phyloP scores from a whole-genome alignment of 2,888 invertebrate genomes.

The Sympetrum striolatum region DNA sequence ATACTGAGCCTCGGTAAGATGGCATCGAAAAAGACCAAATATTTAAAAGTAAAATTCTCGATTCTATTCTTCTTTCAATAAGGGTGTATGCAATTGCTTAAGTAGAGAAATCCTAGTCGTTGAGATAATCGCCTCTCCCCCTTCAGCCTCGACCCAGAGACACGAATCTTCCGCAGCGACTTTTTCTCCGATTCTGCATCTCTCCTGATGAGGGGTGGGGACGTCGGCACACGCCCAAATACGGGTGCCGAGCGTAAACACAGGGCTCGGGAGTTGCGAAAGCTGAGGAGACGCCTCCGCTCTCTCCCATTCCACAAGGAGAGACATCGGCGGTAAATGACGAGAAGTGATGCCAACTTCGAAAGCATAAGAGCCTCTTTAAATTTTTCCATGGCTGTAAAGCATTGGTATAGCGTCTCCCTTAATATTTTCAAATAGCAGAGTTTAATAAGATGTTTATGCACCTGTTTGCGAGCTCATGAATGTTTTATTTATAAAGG shows the following conservation, averaged over 20 bases:
- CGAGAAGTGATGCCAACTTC: background rate
- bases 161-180: background rate
- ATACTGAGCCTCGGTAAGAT: no score
- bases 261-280: constrained; percentile 27
- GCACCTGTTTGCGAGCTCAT: background rate
- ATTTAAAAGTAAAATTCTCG: no score
- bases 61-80: no score
- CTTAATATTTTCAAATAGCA: background rate
- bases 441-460: background rate
- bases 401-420: background rate
- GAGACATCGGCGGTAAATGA: constrained; percentile 12
- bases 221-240: background rate
- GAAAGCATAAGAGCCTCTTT: background rate
- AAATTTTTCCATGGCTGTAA: background rate
- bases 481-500: no score
- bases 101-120: background rate
- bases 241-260: constrained; percentile 21
- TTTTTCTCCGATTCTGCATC: background rate
- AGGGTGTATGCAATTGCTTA: no score
- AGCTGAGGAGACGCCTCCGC: background rate
- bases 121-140: background rate
- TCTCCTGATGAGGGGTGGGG: background rate
- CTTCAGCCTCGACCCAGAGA: background rate
- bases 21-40: no score
- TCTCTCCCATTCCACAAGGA: background rate